Base-by-base conservation (phyloP, 2,113 vertebrate genomes). In the Anseranas semipalmata region DNA sequence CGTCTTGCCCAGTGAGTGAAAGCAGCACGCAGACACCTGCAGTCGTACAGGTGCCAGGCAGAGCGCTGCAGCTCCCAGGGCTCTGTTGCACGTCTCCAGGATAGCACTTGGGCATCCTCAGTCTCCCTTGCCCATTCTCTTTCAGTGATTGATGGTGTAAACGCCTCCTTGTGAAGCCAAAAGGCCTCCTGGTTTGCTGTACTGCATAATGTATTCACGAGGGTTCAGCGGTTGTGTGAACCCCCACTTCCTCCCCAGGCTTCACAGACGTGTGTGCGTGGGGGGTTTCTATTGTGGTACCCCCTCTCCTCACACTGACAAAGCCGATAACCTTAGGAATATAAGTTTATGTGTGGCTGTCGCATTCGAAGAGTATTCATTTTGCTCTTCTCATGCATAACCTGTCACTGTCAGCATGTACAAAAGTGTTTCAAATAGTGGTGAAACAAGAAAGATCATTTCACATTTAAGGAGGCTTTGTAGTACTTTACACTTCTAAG, bases 271-370 rank as follows among this genome's bases (percentile, higher is more conserved):
- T 8, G 18, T 16, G 11, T 28, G 2, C 28, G 1, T n/a, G 15
- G 6, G 25, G 27, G 5, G 9, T 32, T 68, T 53, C 32, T 71
- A 4, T 46, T 68, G 19, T 4, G 50, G 45, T 10, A 71, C 13
- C 1, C 1, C 32, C 9, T 46, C 16, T 81, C 9, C 33, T 71
- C 20, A 75, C 24, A 53, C 3, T 8, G 13, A 35, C 55, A 43
- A 84, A 15, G 5, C 24, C 21, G 4, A n/a, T 50, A 76, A 82
- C 19, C 9, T 45, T 18, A 70, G 27, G 10, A 87, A 35, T 41
- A 1, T 10, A 56, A 37, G 4, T 58, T 78, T 2, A 0, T 28
- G 59, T 33, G 12, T 17, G 4, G 30, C 30, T 58, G 3, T 16
- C 9, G 27, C 45, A 15, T 86, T 73, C 3, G 3, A 70, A 84